Percentiles rank a stretch among this genome's conserved stretches.
Conservation (phyloP, 2,888 invertebrate genomes). For the Phymatocera aterrima region DNA sequence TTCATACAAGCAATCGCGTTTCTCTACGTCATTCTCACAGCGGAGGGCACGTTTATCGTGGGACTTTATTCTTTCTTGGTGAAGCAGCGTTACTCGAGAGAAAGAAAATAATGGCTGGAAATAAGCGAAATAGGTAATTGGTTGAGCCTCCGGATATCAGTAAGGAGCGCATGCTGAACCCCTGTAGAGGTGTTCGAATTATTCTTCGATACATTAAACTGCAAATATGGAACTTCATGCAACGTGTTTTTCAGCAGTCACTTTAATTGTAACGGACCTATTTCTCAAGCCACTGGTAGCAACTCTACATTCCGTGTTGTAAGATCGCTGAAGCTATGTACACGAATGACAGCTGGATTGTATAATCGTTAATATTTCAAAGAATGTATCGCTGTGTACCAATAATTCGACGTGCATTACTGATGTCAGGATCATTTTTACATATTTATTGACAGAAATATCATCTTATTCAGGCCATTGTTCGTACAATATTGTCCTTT, state of each 20-base stretch:
- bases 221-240: neutral
- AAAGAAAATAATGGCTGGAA: neutral
- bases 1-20: neutral
- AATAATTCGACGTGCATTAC: neutral
- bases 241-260: constrained; percentile 14
- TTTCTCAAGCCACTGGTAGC: neutral
- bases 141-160: neutral
- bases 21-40: neutral
- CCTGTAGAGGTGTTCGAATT: neutral
- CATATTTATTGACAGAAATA: neutral
- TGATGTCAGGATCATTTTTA: neutral
- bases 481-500: no score
- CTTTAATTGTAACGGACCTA: neutral
- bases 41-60: neutral
- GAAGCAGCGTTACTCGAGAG: neutral
- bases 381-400: neutral
- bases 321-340: neutral
- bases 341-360: constrained; percentile 14
- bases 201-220: neutral
- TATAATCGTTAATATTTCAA: constrained; percentile 17
- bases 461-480: no score
- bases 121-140: neutral
- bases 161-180: neutral
- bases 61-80: neutral
- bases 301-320: constrained; percentile 3